A percentile compares a stretch with the other conserved stretches of the same genome.
Evolutionary conservation across 2,797 vertebrate genomes (phyloP).

Genomic region (Luscinia megarhynchos): DNA sequence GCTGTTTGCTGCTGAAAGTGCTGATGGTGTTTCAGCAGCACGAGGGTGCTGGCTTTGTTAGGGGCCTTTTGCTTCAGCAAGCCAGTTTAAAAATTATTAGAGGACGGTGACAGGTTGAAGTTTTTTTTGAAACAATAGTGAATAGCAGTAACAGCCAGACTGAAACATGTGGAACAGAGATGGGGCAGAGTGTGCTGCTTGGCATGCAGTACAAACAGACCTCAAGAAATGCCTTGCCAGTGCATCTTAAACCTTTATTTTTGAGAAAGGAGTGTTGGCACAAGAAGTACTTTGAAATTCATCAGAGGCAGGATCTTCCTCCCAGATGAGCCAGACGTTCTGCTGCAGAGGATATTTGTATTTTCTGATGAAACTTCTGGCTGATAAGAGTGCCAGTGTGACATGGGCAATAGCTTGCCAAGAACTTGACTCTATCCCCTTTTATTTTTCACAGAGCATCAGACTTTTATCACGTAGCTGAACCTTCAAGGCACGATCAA

Average conservation of each 20-base stretch:
- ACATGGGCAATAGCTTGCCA: neutral
- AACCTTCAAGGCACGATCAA: neutral
- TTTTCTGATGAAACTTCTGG: constrained; percentile 34
- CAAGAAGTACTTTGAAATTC: constrained; percentile 8
- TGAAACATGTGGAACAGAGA: neutral
- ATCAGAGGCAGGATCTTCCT: constrained; percentile 44
- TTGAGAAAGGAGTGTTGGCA: neutral
- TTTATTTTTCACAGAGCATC: neutral
- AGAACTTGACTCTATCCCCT: neutral
- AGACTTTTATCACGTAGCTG: neutral
- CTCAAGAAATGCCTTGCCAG: neutral
- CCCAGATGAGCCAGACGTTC: constrained; percentile 11
- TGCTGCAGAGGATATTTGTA: constrained; percentile 39
- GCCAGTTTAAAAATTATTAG: neutral
- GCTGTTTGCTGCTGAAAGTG: constrained; percentile 39
- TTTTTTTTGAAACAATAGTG: neutral
- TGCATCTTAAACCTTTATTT: neutral
- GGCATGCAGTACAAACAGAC: neutral
- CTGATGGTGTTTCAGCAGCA: constrained; percentile 39
- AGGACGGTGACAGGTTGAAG: neutral
- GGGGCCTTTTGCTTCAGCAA: neutral
- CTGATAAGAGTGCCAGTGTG: constrained; percentile 21
- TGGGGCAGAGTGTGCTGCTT: neutral
- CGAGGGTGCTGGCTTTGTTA: neutral
- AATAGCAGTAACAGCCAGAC: neutral